These are phyloP conservation scores for Betta splendens DNA, from an alignment of 2,797 vertebrate genomes.

Conservation along the genomic window DNA sequence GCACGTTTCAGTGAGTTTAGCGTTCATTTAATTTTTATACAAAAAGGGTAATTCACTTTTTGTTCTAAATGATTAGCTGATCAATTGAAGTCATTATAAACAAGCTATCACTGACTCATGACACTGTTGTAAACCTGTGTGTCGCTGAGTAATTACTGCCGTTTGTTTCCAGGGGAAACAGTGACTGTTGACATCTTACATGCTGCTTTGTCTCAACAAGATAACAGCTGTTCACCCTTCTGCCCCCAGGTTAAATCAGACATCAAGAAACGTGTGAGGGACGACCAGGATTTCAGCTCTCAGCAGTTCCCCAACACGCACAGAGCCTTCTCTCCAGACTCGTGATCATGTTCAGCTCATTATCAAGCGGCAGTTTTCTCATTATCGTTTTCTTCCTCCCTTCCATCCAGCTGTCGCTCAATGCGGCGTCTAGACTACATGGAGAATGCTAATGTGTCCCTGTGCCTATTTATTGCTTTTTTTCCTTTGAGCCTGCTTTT, in stretches of 20 bases:
- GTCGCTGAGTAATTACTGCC: too few species aligned
- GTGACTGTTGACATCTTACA: not conserved
- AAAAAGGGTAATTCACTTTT: too few species aligned
- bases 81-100: too few species aligned
- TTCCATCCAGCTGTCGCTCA: slow-evolving; percentile 18
- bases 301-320: slow-evolving; percentile 90
- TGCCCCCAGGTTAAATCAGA: slow-evolving; percentile 86
- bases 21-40: too few species aligned
- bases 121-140: too few species aligned
- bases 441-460: slow-evolving; percentile 43
- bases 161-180: too few species aligned
- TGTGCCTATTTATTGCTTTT: slow-evolving; percentile 73
- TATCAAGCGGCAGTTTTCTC: slow-evolving; percentile 1
- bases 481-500: slow-evolving; percentile 33
- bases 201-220: not conserved
- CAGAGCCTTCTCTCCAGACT: slow-evolving; percentile 87
- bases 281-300: slow-evolving; percentile 88
- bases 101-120: too few species aligned
- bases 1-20: too few species aligned
- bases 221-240: not conserved
- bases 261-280: slow-evolving; percentile 87
- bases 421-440: slow-evolving; percentile 31
- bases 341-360: slow-evolving; percentile 62
- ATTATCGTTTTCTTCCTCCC: slow-evolving; percentile 9
- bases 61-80: too few species aligned